These are phyloP conservation scores for Lasioglossum malachurum DNA, from an alignment of 2,888 invertebrate genomes.

Conservation along the genomic window DNA sequence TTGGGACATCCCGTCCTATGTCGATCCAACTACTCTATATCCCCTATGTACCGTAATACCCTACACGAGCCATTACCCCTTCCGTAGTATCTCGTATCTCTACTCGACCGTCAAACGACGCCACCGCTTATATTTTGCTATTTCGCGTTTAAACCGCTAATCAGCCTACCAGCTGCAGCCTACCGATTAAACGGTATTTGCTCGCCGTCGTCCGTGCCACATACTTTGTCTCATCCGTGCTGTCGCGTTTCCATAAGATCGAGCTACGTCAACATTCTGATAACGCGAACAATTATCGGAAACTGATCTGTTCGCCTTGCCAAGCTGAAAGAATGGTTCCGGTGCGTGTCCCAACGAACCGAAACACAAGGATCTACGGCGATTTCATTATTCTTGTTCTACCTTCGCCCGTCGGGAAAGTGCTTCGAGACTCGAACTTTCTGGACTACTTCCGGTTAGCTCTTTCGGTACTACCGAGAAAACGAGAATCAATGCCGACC, in stretches of 20 bases:
- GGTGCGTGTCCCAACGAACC: background rate
- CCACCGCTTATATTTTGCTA: conserved; percentile 30
- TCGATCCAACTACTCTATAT: background rate
- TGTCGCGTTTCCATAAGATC: background rate
- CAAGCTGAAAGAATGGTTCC: background rate
- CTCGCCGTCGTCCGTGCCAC: background rate
- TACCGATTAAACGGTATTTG: conserved; percentile 27
- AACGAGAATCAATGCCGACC: background rate
- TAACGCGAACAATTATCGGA: background rate
- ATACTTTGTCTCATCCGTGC: background rate
- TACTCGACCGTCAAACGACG: conserved; percentile 37
- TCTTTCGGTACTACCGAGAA: background rate
- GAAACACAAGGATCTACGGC: background rate
- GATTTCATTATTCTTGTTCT: background rate
- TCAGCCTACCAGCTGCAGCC: conserved; percentile 25
- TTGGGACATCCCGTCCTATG: background rate
- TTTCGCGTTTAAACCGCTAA: conserved; percentile 34
- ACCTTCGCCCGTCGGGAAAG: background rate
- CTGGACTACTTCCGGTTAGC: too few species aligned
- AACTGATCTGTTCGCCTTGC: background rate
- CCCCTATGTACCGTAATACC: background rate
- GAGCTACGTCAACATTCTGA: background rate
- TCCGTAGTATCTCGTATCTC: conserved; percentile 10
- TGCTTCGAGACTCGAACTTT: background rate
- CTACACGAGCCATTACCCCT: conserved; percentile 9